phyloP scores from a whole-genome alignment of 2,113 vertebrate species.

The Raphicerus campestris region DNA sequence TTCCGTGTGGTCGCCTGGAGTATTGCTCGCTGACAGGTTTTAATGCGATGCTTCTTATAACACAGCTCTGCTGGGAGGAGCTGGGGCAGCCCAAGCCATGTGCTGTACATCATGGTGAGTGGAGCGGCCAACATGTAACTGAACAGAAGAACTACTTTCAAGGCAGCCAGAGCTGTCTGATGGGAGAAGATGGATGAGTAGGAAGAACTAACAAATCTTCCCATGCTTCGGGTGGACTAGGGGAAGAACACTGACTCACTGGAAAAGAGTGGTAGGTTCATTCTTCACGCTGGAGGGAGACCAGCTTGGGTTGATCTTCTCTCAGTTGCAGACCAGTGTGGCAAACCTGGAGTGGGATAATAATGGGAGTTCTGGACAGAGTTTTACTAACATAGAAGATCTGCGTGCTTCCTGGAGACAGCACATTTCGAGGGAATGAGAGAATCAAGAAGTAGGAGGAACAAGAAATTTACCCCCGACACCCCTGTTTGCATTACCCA shows the following conservation, averaged over 20 bases:
- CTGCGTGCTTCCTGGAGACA: neutral
- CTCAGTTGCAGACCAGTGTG: neutral
- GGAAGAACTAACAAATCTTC: neutral
- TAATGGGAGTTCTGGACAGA: neutral
- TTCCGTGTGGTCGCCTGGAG: neutral
- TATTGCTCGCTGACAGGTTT: neutral
- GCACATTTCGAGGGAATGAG: neutral
- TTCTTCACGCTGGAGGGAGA: neutral
- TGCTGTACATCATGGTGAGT: neutral
- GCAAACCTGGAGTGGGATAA: rapidly evolving
- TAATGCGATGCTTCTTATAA: neutral
- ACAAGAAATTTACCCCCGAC: neutral
- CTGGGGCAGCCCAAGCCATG: neutral
- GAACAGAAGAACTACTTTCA: neutral
- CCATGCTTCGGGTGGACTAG: too few relatives aligned
- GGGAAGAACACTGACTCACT: neutral
- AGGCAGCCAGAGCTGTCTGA: neutral
- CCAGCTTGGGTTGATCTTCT: neutral
- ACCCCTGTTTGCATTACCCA: neutral
- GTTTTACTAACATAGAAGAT: neutral
- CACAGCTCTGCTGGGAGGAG: neutral
- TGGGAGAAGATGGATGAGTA: neutral
- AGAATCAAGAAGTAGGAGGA: neutral
- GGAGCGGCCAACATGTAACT: neutral
- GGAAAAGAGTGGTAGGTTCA: neutral